Conservation (phyloP, 2,888 invertebrate genomes). For the Pyrrhosoma nymphula region DNA sequence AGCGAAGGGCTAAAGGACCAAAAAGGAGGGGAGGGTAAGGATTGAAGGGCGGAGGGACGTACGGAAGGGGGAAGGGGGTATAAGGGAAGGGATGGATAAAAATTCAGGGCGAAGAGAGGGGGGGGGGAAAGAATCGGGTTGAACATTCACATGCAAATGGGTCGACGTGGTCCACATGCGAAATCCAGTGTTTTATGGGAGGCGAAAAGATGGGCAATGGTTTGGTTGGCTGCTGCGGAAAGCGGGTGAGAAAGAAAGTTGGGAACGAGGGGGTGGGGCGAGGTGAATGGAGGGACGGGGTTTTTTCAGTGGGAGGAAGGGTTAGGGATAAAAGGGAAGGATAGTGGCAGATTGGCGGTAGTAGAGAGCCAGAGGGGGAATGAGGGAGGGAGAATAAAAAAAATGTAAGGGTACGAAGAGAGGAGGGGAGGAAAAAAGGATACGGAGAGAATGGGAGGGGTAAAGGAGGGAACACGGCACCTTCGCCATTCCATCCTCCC, state of each 20-base stretch:
- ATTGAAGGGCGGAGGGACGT: not conserved
- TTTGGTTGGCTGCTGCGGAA: slow-evolving; percentile 46
- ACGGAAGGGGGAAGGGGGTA: not conserved
- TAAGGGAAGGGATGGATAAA: not conserved
- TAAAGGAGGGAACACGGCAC: not conserved
- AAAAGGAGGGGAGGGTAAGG: no score
- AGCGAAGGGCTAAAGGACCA: not conserved
- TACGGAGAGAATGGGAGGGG: not conserved
- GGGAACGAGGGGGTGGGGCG: not conserved
- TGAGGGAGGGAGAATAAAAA: not conserved
- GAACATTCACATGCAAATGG: slow-evolving; percentile 52
- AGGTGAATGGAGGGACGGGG: not conserved
- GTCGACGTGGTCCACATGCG: slow-evolving; percentile 51
- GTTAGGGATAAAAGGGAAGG: not conserved
- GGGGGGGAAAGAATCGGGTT: slow-evolving; percentile 5
- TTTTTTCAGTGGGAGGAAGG: not conserved
- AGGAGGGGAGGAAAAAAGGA: not conserved
- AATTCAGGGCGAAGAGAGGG: not conserved
- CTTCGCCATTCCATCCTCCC: not conserved
- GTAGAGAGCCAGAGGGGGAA: not conserved
- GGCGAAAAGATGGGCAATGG: slow-evolving; percentile 42
- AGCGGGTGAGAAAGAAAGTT: slow-evolving; percentile 17
- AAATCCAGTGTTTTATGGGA: slow-evolving; percentile 51
- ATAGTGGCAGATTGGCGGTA: not conserved
- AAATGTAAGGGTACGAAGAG: not conserved